phyloP scores from a whole-genome alignment of 2,797 vertebrate genomes.

The Orientallactaga sibirica region DNA sequence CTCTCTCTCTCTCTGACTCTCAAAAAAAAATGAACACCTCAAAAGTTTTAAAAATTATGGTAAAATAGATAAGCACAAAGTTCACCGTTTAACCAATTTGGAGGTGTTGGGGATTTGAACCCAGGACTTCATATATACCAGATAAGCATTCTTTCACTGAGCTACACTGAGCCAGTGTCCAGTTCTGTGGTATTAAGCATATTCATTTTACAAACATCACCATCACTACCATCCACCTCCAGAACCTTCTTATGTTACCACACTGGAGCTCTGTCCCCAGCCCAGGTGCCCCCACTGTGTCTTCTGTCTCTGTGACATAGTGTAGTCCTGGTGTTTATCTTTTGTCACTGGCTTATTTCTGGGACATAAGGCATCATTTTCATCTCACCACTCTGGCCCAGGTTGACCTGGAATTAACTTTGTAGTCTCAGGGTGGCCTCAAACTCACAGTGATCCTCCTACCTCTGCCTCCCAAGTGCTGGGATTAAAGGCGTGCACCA shows the following conservation, averaged over 20 bases:
- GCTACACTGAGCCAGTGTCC: background rate
- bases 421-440: no score
- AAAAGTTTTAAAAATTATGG: background rate
- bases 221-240: background rate
- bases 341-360: background rate
- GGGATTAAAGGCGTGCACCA: no score
- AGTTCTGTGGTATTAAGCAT: background rate
- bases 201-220: background rate
- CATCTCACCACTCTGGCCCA: no score
- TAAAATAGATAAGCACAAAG: background rate
- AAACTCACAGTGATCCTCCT: no score
- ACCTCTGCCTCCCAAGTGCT: no score
- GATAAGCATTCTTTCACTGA: background rate
- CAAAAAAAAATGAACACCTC: no score
- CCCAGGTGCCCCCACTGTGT: no score
- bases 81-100: background rate
- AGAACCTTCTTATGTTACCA: background rate
- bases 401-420: no score
- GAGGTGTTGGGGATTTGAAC: background rate
- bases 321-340: background rate
- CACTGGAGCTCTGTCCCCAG: background rate
- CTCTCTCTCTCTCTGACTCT: no score
- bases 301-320: background rate
- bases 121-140: background rate
- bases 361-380: background rate